These are phyloP conservation scores for Acropora tenuis DNA, from an alignment of 64 coral and sea anemone species.

Conservation along the genomic window DNA sequence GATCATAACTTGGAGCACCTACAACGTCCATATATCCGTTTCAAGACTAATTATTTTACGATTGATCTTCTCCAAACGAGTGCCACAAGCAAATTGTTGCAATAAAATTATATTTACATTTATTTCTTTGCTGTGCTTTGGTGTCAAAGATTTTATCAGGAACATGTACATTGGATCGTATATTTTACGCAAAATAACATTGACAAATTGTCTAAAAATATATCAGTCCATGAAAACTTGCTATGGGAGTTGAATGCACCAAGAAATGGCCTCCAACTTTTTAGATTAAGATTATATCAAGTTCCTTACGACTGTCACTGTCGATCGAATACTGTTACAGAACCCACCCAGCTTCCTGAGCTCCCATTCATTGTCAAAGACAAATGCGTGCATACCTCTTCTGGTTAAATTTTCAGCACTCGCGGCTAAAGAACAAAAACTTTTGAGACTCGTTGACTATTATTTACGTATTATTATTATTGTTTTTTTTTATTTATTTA, in stretches of 20 bases:
- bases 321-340: background rate
- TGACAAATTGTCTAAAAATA: background rate
- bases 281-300: background rate
- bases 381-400: background rate
- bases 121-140: background rate
- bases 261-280: background rate
- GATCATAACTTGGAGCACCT: background rate
- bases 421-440: background rate
- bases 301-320: background rate
- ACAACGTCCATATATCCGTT: background rate
- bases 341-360: background rate
- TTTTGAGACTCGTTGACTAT: background rate
- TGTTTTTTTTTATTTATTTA: background rate
- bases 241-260: background rate
- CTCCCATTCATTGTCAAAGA: background rate
- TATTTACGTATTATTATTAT: background rate
- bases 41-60: background rate
- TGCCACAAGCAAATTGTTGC: too few relatives aligned
- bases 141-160: background rate
- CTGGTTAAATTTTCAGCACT: background rate
- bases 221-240: background rate
- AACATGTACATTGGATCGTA: background rate
- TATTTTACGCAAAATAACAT: background rate
- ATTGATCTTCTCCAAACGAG: too few relatives aligned
- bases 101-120: background rate